A percentile compares a stretch with the other conserved stretches of the same genome.
These are phyloP conservation scores for Chanos chanos DNA, from an alignment of 2,797 vertebrate species.

Conservation along the genomic window DNA sequence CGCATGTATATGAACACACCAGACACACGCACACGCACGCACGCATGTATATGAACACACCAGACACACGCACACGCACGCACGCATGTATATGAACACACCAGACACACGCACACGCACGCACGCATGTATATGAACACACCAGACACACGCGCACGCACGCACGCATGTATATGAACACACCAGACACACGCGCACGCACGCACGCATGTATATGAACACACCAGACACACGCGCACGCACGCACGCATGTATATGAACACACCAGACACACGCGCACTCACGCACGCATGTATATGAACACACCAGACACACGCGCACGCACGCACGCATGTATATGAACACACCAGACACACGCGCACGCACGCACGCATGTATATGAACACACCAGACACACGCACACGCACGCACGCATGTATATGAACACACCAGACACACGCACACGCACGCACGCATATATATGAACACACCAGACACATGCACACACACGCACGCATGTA, in stretches of 20 bases:
- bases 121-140: no score
- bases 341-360: no score
- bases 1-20: no score
- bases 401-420: background rate
- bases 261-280: no score
- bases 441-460: no score
- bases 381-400: background rate
- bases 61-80: background rate
- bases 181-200: no score
- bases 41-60: background rate
- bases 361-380: no score
- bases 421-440: conserved; percentile 44
- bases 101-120: no score
- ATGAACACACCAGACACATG: background rate
- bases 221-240: background rate
- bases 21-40: no score
- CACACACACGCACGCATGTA: background rate
- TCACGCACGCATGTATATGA: no score
- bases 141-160: background rate
- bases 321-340: background rate
- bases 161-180: background rate
- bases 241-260: background rate
- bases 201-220: no score
- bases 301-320: background rate
- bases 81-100: no score